Conservation (phyloP, 2,113 vertebrate genomes). For the Catharus fuscescens region DNA sequence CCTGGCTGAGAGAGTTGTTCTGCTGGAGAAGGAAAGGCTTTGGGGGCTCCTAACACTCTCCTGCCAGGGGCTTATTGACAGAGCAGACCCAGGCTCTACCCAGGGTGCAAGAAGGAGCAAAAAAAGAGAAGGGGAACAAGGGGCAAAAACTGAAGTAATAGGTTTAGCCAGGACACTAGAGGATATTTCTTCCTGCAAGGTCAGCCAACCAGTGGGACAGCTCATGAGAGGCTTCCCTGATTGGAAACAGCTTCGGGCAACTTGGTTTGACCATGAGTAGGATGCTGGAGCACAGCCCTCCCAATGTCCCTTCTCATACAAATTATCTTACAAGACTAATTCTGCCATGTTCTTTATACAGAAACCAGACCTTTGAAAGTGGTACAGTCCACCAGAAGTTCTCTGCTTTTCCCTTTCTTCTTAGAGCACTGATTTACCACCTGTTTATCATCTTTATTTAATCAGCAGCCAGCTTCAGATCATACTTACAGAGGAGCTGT, state of each 20-base stretch:
- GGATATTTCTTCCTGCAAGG: background rate
- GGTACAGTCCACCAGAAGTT: background rate
- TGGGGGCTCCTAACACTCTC: background rate
- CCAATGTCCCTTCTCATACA: accelerated
- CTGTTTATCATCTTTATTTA: background rate
- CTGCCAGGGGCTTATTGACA: background rate
- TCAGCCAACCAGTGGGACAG: background rate
- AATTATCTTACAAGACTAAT: background rate
- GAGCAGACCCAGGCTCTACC: background rate
- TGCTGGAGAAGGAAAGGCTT: background rate
- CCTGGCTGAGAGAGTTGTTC: background rate
- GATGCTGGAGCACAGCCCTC: background rate
- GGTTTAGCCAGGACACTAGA: background rate
- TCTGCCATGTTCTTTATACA: background rate
- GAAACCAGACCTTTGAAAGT: background rate
- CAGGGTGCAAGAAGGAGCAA: accelerated
- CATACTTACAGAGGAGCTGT: background rate
- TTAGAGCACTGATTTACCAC: background rate
- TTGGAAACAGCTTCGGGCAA: background rate
- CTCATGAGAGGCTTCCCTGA: background rate
- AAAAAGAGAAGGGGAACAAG: background rate
- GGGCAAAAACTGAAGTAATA: background rate
- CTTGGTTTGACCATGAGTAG: background rate
- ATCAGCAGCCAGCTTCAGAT: background rate
- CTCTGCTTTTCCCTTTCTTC: background rate